These are phyloP conservation scores for Calypte anna DNA, from an alignment of 2,113 vertebrate genomes.

Conservation along the genomic window DNA sequence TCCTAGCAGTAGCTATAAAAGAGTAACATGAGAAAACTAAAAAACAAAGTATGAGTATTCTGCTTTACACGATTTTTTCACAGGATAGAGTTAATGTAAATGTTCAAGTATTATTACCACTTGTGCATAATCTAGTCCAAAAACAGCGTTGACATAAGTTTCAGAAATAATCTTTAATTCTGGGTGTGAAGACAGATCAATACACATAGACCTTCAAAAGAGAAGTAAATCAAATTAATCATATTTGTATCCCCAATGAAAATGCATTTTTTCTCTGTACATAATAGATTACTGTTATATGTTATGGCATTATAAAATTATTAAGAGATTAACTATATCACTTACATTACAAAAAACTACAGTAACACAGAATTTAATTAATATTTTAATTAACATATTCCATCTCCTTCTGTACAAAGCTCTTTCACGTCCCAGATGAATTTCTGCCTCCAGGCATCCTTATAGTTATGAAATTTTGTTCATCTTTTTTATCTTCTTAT, in stretches of 20 bases:
- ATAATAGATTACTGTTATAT: background rate
- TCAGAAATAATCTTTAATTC: slow-evolving; percentile 70
- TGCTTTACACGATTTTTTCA: background rate
- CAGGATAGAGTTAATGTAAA: background rate
- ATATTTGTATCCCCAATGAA: background rate
- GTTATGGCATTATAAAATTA: background rate
- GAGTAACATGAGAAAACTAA: background rate
- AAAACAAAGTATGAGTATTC: background rate
- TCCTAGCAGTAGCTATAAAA: background rate
- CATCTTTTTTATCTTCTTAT: background rate
- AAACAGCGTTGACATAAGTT: slow-evolving; percentile 68
- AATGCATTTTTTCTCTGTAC: background rate
- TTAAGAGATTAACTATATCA: background rate
- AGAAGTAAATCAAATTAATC: background rate
- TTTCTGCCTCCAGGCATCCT: background rate
- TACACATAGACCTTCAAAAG: slow-evolving; percentile 53
- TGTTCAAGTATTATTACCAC: slow-evolving; percentile 67
- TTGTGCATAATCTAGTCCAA: slow-evolving; percentile 71
- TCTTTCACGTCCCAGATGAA: background rate
- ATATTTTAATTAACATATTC: background rate
- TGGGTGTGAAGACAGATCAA: slow-evolving; percentile 55
- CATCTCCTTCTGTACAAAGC: background rate
- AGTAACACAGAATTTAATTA: background rate
- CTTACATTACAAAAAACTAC: background rate
- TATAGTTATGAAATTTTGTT: background rate